Base-by-base conservation (phyloP, 2,113 vertebrate species). In the Apaloderma vittatum region DNA sequence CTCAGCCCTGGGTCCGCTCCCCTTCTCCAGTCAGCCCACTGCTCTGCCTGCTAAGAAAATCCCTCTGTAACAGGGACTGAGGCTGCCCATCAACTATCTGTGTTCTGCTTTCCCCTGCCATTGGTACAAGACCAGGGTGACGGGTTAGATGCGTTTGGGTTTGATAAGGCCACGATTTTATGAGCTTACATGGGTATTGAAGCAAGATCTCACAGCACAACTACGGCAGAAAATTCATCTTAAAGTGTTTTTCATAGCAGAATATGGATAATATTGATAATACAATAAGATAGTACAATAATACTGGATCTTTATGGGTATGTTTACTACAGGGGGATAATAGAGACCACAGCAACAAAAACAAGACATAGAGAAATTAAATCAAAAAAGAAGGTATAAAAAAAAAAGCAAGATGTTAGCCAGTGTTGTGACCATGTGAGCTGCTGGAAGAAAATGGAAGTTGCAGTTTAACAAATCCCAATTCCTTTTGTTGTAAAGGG, bases 21-120 rank as follows among this genome's bases (percentile, higher is more conserved):
- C 51, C 61, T 77, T 86, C 77, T 65, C 66, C 46, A 16, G 57
- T 9, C 78, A 52, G 6, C 21, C 36, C 78, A 15, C 36, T 21
- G 90, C 67, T 83, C 37, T 32, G 55, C 23, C 45, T 32, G 59
- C 66, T 63, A 54, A 48, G 51, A 78, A 81, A 91, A 91, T n/a
- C 49, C 57, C 59, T 27, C 79, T n/a, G 34, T 73, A 51, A 15
- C n/a, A 71, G 58, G 79, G 40, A 71, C 7, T 40, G 12, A 65
- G 24, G 48, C 8, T 58, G 52, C 49, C 63, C 79, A n/a, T 57
- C 30, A 82, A 55, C 46, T 14, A 8, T 22, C 30, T 5, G n/a
- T 27, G 67, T 36, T 95, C 93, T 73, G 27, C 49, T 78, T 63
- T 63, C 71, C 58, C 52, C 45, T 55, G 54, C 32, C 66, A 18